phyloP scores from a whole-genome alignment of 2,797 vertebrate genomes.

The Peromyscus aztecus region DNA sequence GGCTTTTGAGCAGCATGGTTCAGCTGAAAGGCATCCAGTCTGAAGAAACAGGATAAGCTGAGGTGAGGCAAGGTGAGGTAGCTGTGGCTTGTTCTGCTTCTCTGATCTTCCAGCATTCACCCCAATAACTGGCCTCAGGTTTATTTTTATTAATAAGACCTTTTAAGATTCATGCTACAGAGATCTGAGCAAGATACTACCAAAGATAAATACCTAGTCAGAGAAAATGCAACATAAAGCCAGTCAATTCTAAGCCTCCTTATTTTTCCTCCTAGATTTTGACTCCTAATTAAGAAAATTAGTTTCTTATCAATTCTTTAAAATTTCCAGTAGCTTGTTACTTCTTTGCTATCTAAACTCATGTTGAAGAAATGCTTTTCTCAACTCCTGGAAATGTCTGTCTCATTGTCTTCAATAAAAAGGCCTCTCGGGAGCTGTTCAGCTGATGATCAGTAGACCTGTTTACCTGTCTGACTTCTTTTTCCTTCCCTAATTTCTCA shows the following conservation, averaged over 20 bases:
- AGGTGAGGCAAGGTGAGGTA: too few relatives aligned
- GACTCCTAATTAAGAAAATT: conserved; percentile 19
- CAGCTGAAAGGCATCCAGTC: too few relatives aligned
- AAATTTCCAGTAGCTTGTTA: not conserved
- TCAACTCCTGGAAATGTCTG: not conserved
- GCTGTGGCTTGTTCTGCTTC: too few relatives aligned
- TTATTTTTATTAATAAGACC: too few relatives aligned
- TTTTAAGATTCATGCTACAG: not conserved
- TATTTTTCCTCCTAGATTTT: not conserved
- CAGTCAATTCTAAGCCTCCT: not conserved
- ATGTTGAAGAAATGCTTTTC: not conserved
- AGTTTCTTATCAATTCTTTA: not conserved
- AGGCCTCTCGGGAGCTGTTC: not conserved
- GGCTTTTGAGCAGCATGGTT: too few relatives aligned
- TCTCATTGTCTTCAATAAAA: not conserved
- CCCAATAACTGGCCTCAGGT: too few relatives aligned
- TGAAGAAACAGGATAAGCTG: too few relatives aligned
- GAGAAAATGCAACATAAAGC: not conserved
- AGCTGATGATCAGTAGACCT: not conserved
- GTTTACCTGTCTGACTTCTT: not conserved
- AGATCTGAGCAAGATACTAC: not conserved
- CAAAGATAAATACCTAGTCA: not conserved
- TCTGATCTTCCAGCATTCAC: too few relatives aligned
- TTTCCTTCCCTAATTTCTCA: not conserved
- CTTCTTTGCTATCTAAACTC: not conserved